phyloP scores from a whole-genome alignment of 2,797 vertebrate genomes.

The Dromococcyx pavoninus region DNA sequence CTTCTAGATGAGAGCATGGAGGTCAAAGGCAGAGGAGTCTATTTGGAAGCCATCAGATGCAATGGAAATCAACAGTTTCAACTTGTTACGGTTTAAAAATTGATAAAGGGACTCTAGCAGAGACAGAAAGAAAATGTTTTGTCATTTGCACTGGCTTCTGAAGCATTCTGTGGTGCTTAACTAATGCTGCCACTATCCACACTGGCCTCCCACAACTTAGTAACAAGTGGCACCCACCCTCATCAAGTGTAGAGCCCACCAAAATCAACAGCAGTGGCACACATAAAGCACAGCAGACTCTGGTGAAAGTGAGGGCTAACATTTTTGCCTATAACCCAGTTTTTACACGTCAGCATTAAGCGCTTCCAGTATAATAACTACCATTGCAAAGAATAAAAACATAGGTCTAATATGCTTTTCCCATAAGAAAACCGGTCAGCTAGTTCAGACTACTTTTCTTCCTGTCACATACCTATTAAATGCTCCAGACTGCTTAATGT shows the following conservation, averaged over 20 bases:
- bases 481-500: slow-evolving; percentile 44
- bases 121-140: background rate
- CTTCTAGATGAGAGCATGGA: background rate
- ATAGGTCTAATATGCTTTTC: background rate
- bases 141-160: background rate
- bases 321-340: background rate
- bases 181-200: background rate
- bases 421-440: slow-evolving; percentile 28
- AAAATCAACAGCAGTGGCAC: background rate
- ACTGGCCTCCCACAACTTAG: background rate
- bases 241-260: background rate
- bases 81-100: background rate
- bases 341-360: background rate
- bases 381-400: background rate
- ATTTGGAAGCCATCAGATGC: background rate
- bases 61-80: background rate
- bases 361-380: background rate
- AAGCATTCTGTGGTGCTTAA: background rate
- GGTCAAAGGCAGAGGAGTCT: background rate
- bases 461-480: slow-evolving; percentile 53
- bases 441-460: slow-evolving; percentile 28
- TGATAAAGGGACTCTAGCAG: background rate
- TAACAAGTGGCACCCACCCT: background rate
- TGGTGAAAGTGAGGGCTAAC: fast-evolving
- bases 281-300: background rate